phyloP scores from a whole-genome alignment of 2,888 invertebrate genomes.

The Lasioglossum figueresi region DNA sequence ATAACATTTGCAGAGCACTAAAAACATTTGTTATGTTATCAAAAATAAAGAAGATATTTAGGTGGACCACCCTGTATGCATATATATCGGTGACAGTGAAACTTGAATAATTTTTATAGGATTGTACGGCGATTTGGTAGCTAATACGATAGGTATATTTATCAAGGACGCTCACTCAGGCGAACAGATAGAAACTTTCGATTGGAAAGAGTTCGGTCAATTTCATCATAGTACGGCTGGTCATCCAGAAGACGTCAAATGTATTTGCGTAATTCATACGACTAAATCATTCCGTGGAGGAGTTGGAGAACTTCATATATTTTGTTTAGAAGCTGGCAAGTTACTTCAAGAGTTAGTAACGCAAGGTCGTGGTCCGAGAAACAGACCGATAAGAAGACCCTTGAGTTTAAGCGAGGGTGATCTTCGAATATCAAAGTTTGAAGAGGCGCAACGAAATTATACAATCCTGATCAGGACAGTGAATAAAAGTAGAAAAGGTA shows the following conservation, averaged over 20 bases:
- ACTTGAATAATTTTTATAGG: slow-evolving; percentile 77
- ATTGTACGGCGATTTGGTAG: slow-evolving; percentile 86
- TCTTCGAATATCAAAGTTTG: slow-evolving; percentile 75
- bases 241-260: slow-evolving; percentile 85
- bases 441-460: slow-evolving; percentile 54
- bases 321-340: slow-evolving; percentile 84
- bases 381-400: slow-evolving; percentile 68
- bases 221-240: slow-evolving; percentile 85
- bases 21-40: no score
- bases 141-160: slow-evolving; percentile 86
- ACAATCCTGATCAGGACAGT: slow-evolving; percentile 31
- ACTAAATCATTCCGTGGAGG: slow-evolving; percentile 85
- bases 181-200: slow-evolving; percentile 85
- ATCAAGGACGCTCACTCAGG: slow-evolving; percentile 85
- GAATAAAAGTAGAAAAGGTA: slow-evolving; percentile 54
- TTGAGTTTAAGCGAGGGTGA: slow-evolving; percentile 86
- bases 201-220: slow-evolving; percentile 87
- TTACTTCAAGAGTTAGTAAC: slow-evolving; percentile 84
- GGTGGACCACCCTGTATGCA: no score
- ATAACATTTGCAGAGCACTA: no score
- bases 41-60: no score
- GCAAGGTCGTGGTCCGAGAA: slow-evolving; percentile 82
- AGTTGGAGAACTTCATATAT: slow-evolving; percentile 85
- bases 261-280: slow-evolving; percentile 87
- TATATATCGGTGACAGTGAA: neutral